Evolutionary conservation across 2,797 vertebrate genomes (phyloP), one percentile per base, ranked within the genome.

Genomic region (Salmo trutta): DNA sequence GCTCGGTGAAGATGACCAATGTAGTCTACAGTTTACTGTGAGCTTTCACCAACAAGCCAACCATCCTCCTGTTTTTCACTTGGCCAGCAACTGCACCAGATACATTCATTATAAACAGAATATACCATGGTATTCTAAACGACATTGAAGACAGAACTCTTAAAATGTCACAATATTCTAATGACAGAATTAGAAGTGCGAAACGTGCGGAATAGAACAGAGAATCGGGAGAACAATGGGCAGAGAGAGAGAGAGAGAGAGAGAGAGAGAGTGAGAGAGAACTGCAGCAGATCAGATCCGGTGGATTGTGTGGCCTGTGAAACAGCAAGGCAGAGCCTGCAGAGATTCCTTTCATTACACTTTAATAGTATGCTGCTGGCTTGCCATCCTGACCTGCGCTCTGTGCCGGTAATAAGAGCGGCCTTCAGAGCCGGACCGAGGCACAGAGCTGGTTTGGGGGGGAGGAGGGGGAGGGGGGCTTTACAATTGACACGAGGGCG

Each of bases 341-440:
- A 86, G 91, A 93, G 93, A 92, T 90, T 92, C 89, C 90, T 93
- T 93, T 94, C 93, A 93, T 94, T 93, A 93, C 88, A 87, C 86
- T 93, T 93, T 93, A 93, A 92, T 92, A 92, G 87, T 91, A 91
- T 93, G 92, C 91, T 92, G 92, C 91, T 83, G 90, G 91, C 90
- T 92, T 89, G 90, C 91, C 88, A 87, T 92, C 88, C 92, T 94
- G 93, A 93, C 93, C 92, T 83, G 85, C 79, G 87, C 92, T 93
- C 88, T 90, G 88, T 91, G 91, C 92, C 89, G 91, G 92, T 94
- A 93, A 94, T 93, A 93, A 93, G 93, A 91, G 90, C 86, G 85
- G 91, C 90, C 91, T 93, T 92, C 90, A 89, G 92, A 92, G 90
- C 81, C 65, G 85, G 91, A 92, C 91, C 91, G 87, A 91, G 91